Evolutionary conservation across 53 echinoderm and acorn worm genomes (phyloP), one percentile per base, ranked within the genome.

Genomic region (Astropecten irregularis): DNA sequence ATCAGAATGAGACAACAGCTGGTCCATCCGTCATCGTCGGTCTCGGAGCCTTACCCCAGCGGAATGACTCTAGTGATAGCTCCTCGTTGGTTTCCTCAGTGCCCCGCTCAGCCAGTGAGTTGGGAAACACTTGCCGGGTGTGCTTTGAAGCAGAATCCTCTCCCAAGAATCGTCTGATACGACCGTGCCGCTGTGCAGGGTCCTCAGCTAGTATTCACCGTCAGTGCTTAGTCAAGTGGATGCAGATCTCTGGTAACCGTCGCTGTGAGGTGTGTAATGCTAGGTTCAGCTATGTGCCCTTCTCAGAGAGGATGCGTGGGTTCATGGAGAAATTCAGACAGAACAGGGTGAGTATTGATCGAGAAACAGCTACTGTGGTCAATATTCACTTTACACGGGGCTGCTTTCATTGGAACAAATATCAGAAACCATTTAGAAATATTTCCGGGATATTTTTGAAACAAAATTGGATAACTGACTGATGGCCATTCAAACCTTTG

Each of bases 141-240:
- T 99, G 99, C 76, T 99, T 94, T 44, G 99, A 99, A 67, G 88
- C 85, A 10, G 99, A 99, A 77, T 88, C 89, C 9, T 94, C 92
- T 22, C 84, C 99, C 22, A 95, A 94, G 84, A 99, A 99, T 56
- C 79, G 94, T 55, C 88, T 99, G 54, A 99, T 99, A 14, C 85
- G 94, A 36, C 99, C 99, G 16, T 99, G 99, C 84, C 90, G 96
- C 57, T 95, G 99, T 60, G 88, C 90, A 9, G 99, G 99, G 16
- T 99, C 99, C 21, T 92, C 99, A 25, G 99, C 94, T 21, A 92
- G 92, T 88, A 94, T 99, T 82, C 99, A 99, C 76, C 91, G 94
- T 29, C 89, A 92, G 92, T 99, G 99, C 90, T 92, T 99, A 71
- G 92, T 92, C 40, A 99, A 99, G 60, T 99, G 99, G 99, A 99